Conservation (phyloP, 2,113 vertebrate genomes). For the Corvus moneduloides region DNA sequence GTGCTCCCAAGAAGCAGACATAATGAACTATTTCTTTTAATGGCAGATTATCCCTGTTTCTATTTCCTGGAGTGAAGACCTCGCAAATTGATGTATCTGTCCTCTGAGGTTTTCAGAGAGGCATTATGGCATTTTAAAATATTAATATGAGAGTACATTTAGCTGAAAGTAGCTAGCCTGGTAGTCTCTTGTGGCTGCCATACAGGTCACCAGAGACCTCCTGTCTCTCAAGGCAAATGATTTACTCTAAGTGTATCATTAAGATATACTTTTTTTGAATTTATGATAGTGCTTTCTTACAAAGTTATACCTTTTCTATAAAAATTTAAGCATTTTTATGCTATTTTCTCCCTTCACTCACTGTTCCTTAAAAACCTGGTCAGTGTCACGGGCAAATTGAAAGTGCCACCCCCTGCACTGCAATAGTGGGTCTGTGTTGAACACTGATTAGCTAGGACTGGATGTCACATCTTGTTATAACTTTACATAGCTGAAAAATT, state of each 20-base stretch:
- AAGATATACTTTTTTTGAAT: slow-evolving; percentile 85
- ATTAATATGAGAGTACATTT: slow-evolving; percentile 99
- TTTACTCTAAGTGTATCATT: slow-evolving; percentile 97
- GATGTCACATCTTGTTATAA: slow-evolving; percentile 90
- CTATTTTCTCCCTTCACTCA: slow-evolving; percentile 69
- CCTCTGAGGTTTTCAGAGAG: slow-evolving; percentile 90
- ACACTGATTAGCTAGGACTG: slow-evolving; percentile 86
- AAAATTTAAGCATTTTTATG: slow-evolving; percentile 80
- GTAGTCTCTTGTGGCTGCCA: slow-evolving; percentile 91
- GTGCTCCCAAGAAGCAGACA: slow-evolving; percentile 84
- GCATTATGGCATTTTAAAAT: slow-evolving; percentile 99
- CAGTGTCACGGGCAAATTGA: slow-evolving; percentile 70
- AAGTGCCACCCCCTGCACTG: slow-evolving; percentile 60
- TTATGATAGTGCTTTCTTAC: slow-evolving; percentile 80
- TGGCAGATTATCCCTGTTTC: slow-evolving; percentile 91
- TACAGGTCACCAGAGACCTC: slow-evolving; percentile 91
- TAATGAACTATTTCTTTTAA: slow-evolving; percentile 93
- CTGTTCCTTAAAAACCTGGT: slow-evolving; percentile 73
- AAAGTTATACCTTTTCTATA: slow-evolving; percentile 82
- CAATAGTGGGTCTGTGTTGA: slow-evolving; percentile 66
- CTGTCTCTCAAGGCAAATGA: slow-evolving; percentile 89
- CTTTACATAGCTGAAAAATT: slow-evolving; percentile 73
- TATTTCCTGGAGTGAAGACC: slow-evolving; percentile 91
- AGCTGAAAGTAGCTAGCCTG: slow-evolving; percentile 91
- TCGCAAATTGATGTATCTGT: slow-evolving; percentile 97